Evolutionary conservation across 30 jellyfish, hydroid and myxozoan genomes (phyloP).

Genomic region (Cassiopea andromeda): DNA sequence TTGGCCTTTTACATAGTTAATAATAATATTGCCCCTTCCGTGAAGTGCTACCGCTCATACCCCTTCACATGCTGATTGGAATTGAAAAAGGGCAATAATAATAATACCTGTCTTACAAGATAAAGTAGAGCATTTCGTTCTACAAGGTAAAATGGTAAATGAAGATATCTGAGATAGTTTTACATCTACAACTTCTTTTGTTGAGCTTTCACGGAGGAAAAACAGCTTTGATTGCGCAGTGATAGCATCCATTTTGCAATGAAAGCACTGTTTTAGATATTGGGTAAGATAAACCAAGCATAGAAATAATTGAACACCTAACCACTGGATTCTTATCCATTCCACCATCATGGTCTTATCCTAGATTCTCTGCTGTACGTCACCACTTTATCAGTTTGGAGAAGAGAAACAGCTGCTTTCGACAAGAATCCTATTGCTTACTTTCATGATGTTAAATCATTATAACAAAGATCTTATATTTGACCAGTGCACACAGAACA

Average conservation of each 20-base stretch:
- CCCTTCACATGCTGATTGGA: no score
- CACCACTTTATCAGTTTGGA: constrained; percentile 6
- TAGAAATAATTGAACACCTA: background rate
- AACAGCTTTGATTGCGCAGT: no score
- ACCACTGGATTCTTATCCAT: background rate
- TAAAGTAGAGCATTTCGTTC: no score
- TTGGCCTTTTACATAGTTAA: no score
- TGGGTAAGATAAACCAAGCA: background rate
- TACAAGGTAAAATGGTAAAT: no score
- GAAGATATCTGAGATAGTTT: no score
- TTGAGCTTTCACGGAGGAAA: no score
- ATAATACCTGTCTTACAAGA: no score
- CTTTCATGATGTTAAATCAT: constrained; percentile 10
- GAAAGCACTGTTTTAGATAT: background rate
- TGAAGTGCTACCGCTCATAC: no score
- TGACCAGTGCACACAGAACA: constrained; percentile 31
- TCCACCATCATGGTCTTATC: background rate
- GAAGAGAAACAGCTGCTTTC: constrained; percentile 44
- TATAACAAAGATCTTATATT: constrained; percentile 26
- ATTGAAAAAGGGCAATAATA: no score
- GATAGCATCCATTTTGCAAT: background rate
- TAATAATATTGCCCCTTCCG: no score
- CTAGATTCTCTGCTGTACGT: constrained; percentile 8
- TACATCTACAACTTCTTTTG: no score
- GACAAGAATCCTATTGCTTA: constrained; percentile 19